These are phyloP conservation scores for Gymnoscelis rufifasciata DNA, from an alignment of 2,888 invertebrate species.

Conservation along the genomic window DNA sequence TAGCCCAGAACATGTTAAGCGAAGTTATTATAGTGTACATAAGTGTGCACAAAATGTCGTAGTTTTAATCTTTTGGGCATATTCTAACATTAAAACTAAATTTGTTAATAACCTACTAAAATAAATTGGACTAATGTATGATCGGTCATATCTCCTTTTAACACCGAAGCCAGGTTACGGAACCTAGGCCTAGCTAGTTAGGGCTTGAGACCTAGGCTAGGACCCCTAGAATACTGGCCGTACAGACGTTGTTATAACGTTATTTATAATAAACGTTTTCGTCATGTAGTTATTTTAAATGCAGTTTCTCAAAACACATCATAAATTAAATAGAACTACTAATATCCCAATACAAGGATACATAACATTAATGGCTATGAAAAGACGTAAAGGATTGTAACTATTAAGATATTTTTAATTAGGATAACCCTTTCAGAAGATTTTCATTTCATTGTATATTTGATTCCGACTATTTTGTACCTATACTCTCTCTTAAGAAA, in stretches of 20 bases:
- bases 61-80: background rate
- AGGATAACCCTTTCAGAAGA: too few species aligned
- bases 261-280: constrained; percentile 7
- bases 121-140: constrained; percentile 24
- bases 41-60: background rate
- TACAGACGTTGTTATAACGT: constrained; percentile 8
- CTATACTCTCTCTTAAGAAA: too few species aligned
- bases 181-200: background rate
- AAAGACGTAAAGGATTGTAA: too few species aligned
- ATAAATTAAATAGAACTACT: background rate
- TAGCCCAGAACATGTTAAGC: too few species aligned
- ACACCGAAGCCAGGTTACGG: background rate
- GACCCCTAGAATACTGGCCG: background rate
- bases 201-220: too few species aligned
- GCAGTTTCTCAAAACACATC: constrained; percentile 15
- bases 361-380: background rate
- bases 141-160: background rate
- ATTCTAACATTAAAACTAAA: constrained; percentile 8
- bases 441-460: too few species aligned
- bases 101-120: constrained; percentile 25
- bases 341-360: background rate
- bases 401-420: too few species aligned
- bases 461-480: too few species aligned
- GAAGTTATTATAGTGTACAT: background rate
- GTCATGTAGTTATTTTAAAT: constrained; percentile 17